Base-by-base conservation (phyloP, 2,797 vertebrate genomes). In the Tenualosa thibaudeaui region DNA sequence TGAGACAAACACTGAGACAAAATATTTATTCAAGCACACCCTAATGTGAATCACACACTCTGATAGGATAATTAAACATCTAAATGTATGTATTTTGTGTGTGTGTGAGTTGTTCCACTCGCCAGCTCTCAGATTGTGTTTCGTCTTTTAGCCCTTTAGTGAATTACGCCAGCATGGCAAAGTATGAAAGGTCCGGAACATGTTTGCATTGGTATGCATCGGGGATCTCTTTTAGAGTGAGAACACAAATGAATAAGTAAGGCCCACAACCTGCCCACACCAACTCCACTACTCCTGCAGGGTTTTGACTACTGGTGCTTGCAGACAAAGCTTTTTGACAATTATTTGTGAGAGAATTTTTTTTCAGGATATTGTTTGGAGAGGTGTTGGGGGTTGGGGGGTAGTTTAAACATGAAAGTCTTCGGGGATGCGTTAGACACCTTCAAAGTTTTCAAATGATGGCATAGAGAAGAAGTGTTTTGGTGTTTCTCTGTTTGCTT, bases 341-440 rank as follows among this genome's bases (percentile, higher is more conserved):
- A 56, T 46, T 22, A 60, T 82, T 65, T 84, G 62, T 82, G 82
- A 82, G 84, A 82, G 43, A 82, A 81, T 84, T 84, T 71, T n/a
- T 82, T 15, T 22, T 49, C 46, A 49, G 43, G 68, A 31, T 43
- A 75, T 1, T 75, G 68, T 43, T 40, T 40, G 37, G 68, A 17
- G 0, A 19, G 37, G 53, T 15, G 53, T 5, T 17, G 13, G 37
- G 13, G 13, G 13, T 49, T 49, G 46, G 31, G 37, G 13, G 37
- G 31, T 19, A 40, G 71, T 78, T 78, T 43, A 22, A 78, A 78
- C 71, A 78, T 46, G 40, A 78, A 43, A 46, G 40, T 78, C 37
- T 78, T 3, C 0, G 7, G 5, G 37, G 71, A 78, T 0, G 71
- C 19, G 40, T 78, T 78, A 78, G 37, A 46, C 71, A 43, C 71